Conservation (phyloP, 2,888 invertebrate genomes). For the Tinea pellionella region DNA sequence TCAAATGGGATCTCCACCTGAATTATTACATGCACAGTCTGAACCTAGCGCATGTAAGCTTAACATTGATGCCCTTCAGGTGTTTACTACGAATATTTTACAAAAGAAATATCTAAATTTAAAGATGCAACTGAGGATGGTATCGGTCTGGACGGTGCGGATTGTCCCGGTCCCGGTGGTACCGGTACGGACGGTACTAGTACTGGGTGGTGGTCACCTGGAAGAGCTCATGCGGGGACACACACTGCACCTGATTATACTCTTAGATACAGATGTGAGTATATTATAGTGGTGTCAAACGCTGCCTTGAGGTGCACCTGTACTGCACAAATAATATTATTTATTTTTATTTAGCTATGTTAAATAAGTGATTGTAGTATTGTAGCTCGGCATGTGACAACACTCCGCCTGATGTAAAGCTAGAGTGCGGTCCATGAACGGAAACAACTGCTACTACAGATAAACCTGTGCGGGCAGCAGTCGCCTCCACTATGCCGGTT, state of each 20-base stretch:
- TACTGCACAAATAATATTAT: too few relatives aligned
- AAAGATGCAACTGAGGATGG: not conserved
- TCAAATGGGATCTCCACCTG: slow-evolving; percentile 47
- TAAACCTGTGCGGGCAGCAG: too few relatives aligned
- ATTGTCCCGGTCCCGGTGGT: not conserved
- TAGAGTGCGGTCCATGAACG: too few relatives aligned
- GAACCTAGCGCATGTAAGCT: slow-evolving; percentile 5
- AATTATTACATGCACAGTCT: slow-evolving; percentile 11
- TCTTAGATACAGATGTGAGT: not conserved
- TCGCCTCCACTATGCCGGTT: too few relatives aligned
- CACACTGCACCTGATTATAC: not conserved
- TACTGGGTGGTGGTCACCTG: not conserved
- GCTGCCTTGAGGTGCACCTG: too few relatives aligned
- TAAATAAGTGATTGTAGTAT: too few relatives aligned
- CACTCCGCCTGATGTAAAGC: too few relatives aligned
- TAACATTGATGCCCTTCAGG: not conserved
- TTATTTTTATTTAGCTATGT: too few relatives aligned
- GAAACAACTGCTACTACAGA: too few relatives aligned
- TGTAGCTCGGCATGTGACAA: too few relatives aligned
- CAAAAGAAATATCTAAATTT: not conserved
- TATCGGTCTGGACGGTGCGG: not conserved
- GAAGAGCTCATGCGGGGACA: not conserved
- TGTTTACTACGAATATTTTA: too few relatives aligned
- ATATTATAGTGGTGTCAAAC: not conserved
- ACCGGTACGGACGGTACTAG: not conserved